Percentiles rank a stretch among this genome's conserved stretches.
Evolutionary conservation across 2,888 invertebrate species (phyloP).

Genomic region (Acanthococcus lagerstroemiae): DNA sequence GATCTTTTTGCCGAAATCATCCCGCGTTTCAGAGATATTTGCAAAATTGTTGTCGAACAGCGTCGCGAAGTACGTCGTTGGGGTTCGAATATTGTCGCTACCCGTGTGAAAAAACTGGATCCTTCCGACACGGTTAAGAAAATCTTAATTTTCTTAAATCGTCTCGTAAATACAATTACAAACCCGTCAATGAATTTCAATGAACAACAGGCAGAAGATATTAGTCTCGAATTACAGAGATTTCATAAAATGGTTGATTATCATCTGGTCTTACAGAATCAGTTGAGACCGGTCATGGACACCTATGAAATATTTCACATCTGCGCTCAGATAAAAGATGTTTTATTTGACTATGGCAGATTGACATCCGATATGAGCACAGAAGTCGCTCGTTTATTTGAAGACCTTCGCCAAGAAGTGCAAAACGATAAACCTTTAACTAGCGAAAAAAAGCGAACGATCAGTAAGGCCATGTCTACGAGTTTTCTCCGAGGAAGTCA

Average conservation of each 20-base stretch:
- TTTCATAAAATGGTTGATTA: constrained; percentile 16
- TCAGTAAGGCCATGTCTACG: constrained; percentile 39
- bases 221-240: constrained; percentile 10
- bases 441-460: constrained; percentile 46
- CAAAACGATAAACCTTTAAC: constrained; percentile 39
- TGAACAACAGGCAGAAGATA: not conserved
- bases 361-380: constrained; percentile 35
- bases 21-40: too few relatives aligned
- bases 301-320: not conserved
- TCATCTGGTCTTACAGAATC: not conserved
- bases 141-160: not conserved
- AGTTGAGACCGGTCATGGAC: not conserved
- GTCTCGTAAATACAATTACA: not conserved
- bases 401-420: constrained; percentile 34
- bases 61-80: too few relatives aligned
- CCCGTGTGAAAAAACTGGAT: not conserved
- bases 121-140: not conserved
- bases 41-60: too few relatives aligned
- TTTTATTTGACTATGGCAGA: constrained; percentile 32
- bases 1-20: too few relatives aligned
- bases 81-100: too few relatives aligned
- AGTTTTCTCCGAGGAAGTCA: constrained; percentile 41
- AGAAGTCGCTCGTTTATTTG: constrained; percentile 33
- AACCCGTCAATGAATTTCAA: not conserved
- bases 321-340: constrained; percentile 17